Evolutionary conservation across 2,113 vertebrate species (phyloP), one percentile per base, ranked within the genome.

Genomic region (Scopus umbretta): DNA sequence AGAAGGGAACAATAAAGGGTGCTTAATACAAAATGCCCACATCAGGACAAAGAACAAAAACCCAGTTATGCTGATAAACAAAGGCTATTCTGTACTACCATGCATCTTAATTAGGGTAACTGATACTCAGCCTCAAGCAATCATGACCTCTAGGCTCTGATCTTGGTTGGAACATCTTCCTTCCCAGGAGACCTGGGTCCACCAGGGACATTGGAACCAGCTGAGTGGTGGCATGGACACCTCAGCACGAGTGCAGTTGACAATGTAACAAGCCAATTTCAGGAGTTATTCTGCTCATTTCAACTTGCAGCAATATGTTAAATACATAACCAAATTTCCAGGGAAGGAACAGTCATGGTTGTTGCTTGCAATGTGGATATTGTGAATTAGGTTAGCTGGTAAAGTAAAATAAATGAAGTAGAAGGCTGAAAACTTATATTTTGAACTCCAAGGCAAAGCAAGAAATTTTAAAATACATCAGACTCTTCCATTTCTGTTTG

Each of bases 121-220:
- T 63, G 32, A 14, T 26, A n/a, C 0, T 3, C 43, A 29, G 30
- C 42, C 70, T 52, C 42, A 63, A 80, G 18, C 26, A 42, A 6
- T 58, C 56, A 27, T 0, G 4, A 75, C 45, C 34, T 68, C 43
- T 72, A 29, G 25, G 30, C 62, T 73, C 36, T 81, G n/a, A 16
- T 47, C 15, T 80, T 55, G n/a, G 20, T 29, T 47, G 29, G 43
- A 90, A 76, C 5, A 55, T 11, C 14, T 15, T 63, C 16, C 47
- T 80, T 55, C 38, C 59, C 32, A 43, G 65, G 13, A 71, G 13
- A 58, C 4, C 21, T 61, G 49, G 22, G 11, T 90, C 29, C 29
- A 29, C 22, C 29, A 45, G 27, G 52, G 12, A 6, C 15, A 9
- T 0, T 52, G 61, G 59, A 16, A 30, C 18, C 1, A 3, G 32